Evolutionary conservation across 2,888 invertebrate genomes (phyloP).

Genomic region (Ennomos erosarius): DNA sequence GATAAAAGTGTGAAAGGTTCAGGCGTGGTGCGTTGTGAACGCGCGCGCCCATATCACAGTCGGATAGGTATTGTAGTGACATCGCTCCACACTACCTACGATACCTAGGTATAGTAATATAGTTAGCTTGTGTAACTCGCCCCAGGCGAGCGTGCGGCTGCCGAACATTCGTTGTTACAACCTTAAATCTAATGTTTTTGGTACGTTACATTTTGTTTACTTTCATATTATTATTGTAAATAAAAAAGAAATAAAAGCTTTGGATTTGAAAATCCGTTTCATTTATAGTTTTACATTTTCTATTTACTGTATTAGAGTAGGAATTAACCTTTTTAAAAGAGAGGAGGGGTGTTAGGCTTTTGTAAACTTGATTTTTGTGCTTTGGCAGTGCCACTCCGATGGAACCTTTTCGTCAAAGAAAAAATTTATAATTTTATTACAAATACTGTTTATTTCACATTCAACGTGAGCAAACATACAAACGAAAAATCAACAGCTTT

Average conservation of each 20-base stretch:
- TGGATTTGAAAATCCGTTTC: slow-evolving; percentile 74
- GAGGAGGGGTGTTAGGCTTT: too few species aligned
- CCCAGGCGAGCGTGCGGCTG: slow-evolving; percentile 45
- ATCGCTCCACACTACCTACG: slow-evolving; percentile 50
- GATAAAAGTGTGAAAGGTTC: slow-evolving; percentile 47
- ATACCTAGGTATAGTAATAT: slow-evolving; percentile 68
- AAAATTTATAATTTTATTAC: not conserved
- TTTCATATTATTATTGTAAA: slow-evolving; percentile 84
- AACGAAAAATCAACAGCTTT: slow-evolving; percentile 29
- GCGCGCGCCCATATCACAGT: slow-evolving; percentile 62
- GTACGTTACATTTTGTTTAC: slow-evolving; percentile 84
- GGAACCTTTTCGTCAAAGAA: not conserved
- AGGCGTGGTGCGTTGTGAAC: slow-evolving; percentile 52
- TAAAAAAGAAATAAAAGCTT: slow-evolving; percentile 82
- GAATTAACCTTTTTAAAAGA: too few species aligned
- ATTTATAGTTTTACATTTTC: slow-evolving; percentile 11
- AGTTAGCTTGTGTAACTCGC: slow-evolving; percentile 78
- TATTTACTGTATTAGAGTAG: too few species aligned
- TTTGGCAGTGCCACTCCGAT: too few species aligned
- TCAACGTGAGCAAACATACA: slow-evolving; percentile 36
- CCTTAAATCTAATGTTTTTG: slow-evolving; percentile 76
- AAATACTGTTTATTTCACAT: slow-evolving; percentile 40
- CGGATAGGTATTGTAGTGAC: slow-evolving; percentile 46
- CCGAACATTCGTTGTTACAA: slow-evolving; percentile 54
- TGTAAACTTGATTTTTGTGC: too few species aligned